These are phyloP conservation scores for Horisme vitalbata DNA, from an alignment of 2,888 invertebrate genomes.

Conservation along the genomic window DNA sequence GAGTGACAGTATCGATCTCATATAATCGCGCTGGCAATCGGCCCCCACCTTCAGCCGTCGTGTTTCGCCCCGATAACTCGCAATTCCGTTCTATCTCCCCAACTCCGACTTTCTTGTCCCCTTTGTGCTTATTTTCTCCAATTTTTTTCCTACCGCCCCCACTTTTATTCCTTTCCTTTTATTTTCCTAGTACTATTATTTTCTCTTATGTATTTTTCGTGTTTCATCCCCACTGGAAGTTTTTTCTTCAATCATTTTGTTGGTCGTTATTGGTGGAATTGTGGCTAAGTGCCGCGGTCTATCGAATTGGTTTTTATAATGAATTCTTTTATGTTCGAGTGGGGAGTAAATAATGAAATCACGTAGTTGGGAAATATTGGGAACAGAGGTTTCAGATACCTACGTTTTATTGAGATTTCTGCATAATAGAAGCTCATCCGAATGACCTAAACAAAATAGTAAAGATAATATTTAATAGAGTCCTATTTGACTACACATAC, in stretches of 20 bases:
- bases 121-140: conserved; percentile 81
- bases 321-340: conserved; percentile 67
- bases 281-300: conserved; percentile 68
- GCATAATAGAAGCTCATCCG: too few relatives aligned
- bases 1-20: conserved; percentile 80
- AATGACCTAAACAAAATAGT: too few relatives aligned
- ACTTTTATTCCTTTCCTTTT: conserved; percentile 75
- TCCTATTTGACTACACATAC: too few relatives aligned
- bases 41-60: conserved; percentile 65
- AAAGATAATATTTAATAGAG: too few relatives aligned
- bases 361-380: conserved; percentile 19
- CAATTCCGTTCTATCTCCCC: conserved; percentile 81
- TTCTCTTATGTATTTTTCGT: conserved; percentile 79
- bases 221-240: conserved; percentile 68
- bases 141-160: conserved; percentile 71
- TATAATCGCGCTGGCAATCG: conserved; percentile 70
- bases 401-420: too few relatives aligned
- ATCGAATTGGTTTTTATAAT: conserved; percentile 70
- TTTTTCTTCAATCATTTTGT: conserved; percentile 74
- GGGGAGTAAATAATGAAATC: conserved; percentile 61
- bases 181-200: conserved; percentile 78
- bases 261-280: conserved; percentile 74
- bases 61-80: conserved; percentile 77
- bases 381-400: background rate
- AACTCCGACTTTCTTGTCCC: conserved; percentile 72